These are phyloP conservation scores for Netelia virgata DNA, from an alignment of 2,888 invertebrate species.

Conservation along the genomic window DNA sequence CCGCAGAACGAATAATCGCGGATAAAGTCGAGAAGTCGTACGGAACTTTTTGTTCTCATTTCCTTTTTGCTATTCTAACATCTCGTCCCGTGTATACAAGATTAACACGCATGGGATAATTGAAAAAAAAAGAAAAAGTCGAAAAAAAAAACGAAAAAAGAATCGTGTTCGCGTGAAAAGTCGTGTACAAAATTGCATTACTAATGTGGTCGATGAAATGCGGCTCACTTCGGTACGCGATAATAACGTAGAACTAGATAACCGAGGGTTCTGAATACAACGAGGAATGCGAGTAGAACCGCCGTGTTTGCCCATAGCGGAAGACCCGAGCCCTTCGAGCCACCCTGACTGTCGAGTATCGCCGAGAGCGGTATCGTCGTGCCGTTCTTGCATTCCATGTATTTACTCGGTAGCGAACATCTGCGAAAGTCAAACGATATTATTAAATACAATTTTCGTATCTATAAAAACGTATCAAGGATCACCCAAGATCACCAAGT, in stretches of 20 bases:
- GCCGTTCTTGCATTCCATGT: slow-evolving; percentile 87
- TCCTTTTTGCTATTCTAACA: neutral
- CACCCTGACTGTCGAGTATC: slow-evolving; percentile 89
- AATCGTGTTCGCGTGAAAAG: slow-evolving; percentile 70
- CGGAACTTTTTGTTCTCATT: neutral
- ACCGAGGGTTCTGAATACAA: slow-evolving; percentile 90
- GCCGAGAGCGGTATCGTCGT: slow-evolving; percentile 88
- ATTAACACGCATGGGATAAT: slow-evolving; percentile 47
- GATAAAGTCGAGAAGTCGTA: slow-evolving; percentile 31
- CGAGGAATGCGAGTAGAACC: slow-evolving; percentile 89
- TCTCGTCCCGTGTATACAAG: slow-evolving; percentile 47
- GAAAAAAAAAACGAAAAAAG: slow-evolving; percentile 41
- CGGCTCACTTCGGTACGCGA: slow-evolving; percentile 88
- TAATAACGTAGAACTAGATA: slow-evolving; percentile 91
- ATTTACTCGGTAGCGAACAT: slow-evolving; percentile 89
- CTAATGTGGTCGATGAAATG: slow-evolving; percentile 65
- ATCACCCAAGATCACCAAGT: neutral
- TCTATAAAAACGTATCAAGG: too few relatives aligned
- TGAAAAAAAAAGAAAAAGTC: slow-evolving; percentile 23
- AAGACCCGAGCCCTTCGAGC: slow-evolving; percentile 85
- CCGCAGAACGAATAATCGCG: slow-evolving; percentile 11
- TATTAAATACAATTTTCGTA: neutral
- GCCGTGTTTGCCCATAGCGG: slow-evolving; percentile 92
- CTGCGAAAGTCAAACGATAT: slow-evolving; percentile 85
- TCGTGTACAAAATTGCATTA: slow-evolving; percentile 74